Percentiles rank a stretch among this genome's conserved stretches.
Conservation (phyloP, 2,113 vertebrate genomes). For the Macroglossus sobrinus region DNA sequence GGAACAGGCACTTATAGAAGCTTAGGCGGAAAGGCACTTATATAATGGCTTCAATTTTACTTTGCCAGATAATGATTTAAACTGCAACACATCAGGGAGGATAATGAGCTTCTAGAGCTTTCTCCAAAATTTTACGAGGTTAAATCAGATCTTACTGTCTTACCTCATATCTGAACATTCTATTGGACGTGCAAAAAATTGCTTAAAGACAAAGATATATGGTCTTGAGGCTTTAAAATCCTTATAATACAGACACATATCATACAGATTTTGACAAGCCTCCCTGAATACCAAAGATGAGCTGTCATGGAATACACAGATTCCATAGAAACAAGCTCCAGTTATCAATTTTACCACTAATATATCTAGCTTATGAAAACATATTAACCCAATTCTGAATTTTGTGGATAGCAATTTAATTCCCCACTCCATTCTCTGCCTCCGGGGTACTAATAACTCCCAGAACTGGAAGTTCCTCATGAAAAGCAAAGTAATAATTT, state of each 20-base stretch:
- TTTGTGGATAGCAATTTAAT: neutral
- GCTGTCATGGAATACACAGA: neutral
- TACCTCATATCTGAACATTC: slow-evolving; percentile 37
- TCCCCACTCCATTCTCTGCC: neutral
- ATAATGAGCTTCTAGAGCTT: slow-evolving; percentile 69
- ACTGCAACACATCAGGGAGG: slow-evolving; percentile 42
- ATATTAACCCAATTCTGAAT: slow-evolving; percentile 29
- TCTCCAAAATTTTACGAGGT: slow-evolving; percentile 58
- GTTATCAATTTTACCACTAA: slow-evolving; percentile 35
- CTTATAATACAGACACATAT: slow-evolving; percentile 8
- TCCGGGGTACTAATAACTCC: neutral
- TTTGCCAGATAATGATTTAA: slow-evolving; percentile 48
- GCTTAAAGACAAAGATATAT: slow-evolving; percentile 35
- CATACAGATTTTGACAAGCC: slow-evolving; percentile 39
- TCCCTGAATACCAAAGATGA: slow-evolving; percentile 28
- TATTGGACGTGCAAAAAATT: slow-evolving; percentile 18
- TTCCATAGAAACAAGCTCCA: neutral
- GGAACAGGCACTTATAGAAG: neutral
- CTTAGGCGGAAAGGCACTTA: slow-evolving; percentile 24
- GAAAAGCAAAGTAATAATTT: slow-evolving; percentile 10
- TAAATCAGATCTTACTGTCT: slow-evolving; percentile 47
- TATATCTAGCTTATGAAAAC: neutral
- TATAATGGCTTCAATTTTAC: slow-evolving; percentile 54
- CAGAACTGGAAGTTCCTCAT: neutral
- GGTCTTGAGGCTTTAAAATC: neutral